Evolutionary conservation across 1,140 invertebrate genomes (phyloP).

Genomic region (Bombus waltoni): DNA sequence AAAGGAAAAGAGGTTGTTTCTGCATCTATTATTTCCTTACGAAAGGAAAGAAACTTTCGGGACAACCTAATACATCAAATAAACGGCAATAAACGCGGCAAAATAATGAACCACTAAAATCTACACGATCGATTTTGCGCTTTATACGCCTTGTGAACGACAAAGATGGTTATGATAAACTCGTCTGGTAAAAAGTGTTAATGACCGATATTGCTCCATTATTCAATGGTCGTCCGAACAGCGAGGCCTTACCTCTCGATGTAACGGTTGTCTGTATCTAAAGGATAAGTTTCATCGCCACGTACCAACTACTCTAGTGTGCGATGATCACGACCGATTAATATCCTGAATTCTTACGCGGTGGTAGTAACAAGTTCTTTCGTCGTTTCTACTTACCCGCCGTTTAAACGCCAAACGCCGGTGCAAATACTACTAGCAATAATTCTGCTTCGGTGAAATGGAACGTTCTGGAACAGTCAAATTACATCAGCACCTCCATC

Average conservation of each 20-base stretch:
- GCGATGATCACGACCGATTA: not conserved
- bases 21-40: too few relatives aligned
- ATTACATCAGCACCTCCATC: conserved; percentile 1
- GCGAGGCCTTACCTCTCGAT: not conserved
- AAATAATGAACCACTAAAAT: conserved; percentile 3
- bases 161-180: conserved; percentile 35
- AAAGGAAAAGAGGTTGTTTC: too few relatives aligned
- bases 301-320: conserved; percentile 11
- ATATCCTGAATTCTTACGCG: not conserved
- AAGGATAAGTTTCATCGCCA: not conserved
- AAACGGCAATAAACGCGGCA: too few relatives aligned
- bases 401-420: not conserved
- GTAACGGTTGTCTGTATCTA: too few relatives aligned
- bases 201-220: conserved; percentile 35
- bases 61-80: not conserved
- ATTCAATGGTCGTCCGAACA: conserved; percentile 9
- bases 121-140: not conserved
- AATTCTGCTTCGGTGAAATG: not conserved
- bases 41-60: too few relatives aligned
- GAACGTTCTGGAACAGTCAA: not conserved
- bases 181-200: conserved; percentile 22
- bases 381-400: not conserved
- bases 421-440: not conserved
- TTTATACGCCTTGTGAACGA: conserved; percentile 1
- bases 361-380: too few relatives aligned